Evolutionary conservation across 2,888 invertebrate genomes (phyloP), one percentile per base, ranked within the genome.

Genomic region (Allacma fusca): DNA sequence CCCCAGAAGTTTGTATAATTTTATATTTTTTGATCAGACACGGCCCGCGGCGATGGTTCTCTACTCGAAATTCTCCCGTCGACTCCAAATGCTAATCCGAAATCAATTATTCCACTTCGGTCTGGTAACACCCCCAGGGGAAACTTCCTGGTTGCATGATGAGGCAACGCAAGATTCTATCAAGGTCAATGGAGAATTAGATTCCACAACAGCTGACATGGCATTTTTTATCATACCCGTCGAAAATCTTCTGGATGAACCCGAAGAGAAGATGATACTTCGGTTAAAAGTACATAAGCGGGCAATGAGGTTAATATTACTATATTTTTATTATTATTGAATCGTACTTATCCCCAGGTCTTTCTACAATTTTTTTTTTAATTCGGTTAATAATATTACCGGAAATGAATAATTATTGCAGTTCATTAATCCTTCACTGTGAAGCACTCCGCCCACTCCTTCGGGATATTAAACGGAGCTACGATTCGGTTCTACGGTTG

Each of bases 41-140:
- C 74, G 79, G 12, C 79, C 79, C 5, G 75, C 79, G 16, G 77
- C 77, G 2, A 74, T 79, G 79, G 77, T 77, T 19, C 24, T 70
- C 9, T 70, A 77, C 43, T 79, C 79, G 0, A 72, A 59, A 28
- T 79, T 79, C 62, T 59, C 57, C 57, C 50, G 40, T 4, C n/a
- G 72, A 21, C 43, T 79, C 4, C 77, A 79, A 29, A 70, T 59
- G 21, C 44, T 69, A 24, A 64, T 79, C 2, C 72, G 59, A 23
- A 64, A 64, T 40, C 75, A 79, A 65, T n/a, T 76, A 1, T 43
- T 64, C 34, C 77, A 75, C 40, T 24, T 77, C 1, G 77, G 75
- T 2, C 69, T 69, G 12, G 50, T 62, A 16, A 75, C 77, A 21
- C 77, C 77, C 2, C 16, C 28, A 4, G 21, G 59, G 23, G 77